A percentile compares a stretch with the other conserved stretches of the same genome.
These are phyloP conservation scores for Phocoena phocoena DNA, from an alignment of 2,113 vertebrate species.

Conservation along the genomic window DNA sequence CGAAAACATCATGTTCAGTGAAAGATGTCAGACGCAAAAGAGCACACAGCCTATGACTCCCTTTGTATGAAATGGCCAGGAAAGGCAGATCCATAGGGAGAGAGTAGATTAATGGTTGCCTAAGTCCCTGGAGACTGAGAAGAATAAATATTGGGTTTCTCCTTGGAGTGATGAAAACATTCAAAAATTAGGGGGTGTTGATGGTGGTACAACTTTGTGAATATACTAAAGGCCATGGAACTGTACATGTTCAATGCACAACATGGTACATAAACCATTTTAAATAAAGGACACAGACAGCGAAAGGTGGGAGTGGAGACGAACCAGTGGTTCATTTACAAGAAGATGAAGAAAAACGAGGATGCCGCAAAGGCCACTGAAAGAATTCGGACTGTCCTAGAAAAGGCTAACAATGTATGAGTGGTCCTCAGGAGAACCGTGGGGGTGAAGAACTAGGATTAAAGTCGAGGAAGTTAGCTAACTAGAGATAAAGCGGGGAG, in stretches of 20 bases:
- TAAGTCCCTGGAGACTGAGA: no score
- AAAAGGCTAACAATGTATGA: not conserved
- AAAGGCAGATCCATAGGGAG: not conserved
- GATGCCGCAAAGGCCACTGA: fast-evolving
- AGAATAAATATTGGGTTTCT: not conserved
- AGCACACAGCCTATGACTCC: no score
- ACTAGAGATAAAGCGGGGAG: fast-evolving
- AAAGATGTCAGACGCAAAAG: not conserved
- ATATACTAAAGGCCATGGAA: not conserved
- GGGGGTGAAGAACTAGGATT: fast-evolving
- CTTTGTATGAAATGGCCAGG: not conserved
- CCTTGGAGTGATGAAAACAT: not conserved
- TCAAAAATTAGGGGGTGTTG: not conserved
- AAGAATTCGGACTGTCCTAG: fast-evolving
- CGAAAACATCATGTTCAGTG: not conserved
- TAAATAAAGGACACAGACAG: not conserved
- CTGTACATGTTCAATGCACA: not conserved
- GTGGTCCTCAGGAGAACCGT: not conserved
- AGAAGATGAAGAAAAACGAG: not conserved
- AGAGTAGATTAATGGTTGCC: not conserved
- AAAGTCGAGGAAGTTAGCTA: not conserved
- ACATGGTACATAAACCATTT: fast-evolving
- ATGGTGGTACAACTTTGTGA: no score
- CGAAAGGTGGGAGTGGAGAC: not conserved
- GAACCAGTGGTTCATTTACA: not conserved